Base-by-base conservation (phyloP, 2,113 vertebrate species). In the Phodopus roborovskii region DNA sequence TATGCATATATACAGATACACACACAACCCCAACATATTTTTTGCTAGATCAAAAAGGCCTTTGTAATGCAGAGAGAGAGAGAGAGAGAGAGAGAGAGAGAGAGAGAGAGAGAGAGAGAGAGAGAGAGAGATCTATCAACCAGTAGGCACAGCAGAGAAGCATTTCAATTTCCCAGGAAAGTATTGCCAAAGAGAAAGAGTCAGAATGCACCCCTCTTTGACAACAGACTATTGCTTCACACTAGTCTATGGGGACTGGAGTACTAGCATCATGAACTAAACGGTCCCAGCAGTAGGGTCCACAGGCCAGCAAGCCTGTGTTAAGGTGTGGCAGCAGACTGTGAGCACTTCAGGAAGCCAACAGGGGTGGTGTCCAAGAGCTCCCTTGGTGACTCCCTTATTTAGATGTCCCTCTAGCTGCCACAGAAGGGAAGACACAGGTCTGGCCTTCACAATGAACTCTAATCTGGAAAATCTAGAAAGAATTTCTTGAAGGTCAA, bases 1-100 rank as follows among this genome's bases (percentile, higher is more conserved):
- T 0, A n/a, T 26, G 13, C 0, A 9, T 4, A 24, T 3, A 39
- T 0, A 58, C 1, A 50, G 30, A 45, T 13, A 68, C 10, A 73
- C 0, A 33, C 22, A 30, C 39, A 28, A 28, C n/a, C 81, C 50
- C n/a, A n/a, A n/a, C n/a, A n/a, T n/a, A n/a, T n/a, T n/a, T n/a
- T n/a, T n/a, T n/a, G n/a, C n/a, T n/a, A n/a, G n/a, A n/a, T n/a
- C n/a, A n/a, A n/a, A n/a, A n/a, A n/a, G n/a, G n/a, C n/a, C n/a
- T n/a, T n/a, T n/a, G n/a, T n/a, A n/a, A n/a, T n/a, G n/a, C n/a
- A n/a, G n/a, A n/a, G n/a, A n/a, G n/a, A n/a, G n/a, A n/a, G n/a
- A n/a, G n/a, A n/a, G n/a, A n/a, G n/a, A n/a, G n/a, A n/a, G n/a
- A n/a, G n/a, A n/a, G n/a, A n/a, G n/a, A n/a, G n/a, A n/a, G n/a